Evolutionary conservation across 2,113 vertebrate genomes (phyloP), one percentile per base, ranked within the genome.

Genomic region (Osmerus eperlanus): DNA sequence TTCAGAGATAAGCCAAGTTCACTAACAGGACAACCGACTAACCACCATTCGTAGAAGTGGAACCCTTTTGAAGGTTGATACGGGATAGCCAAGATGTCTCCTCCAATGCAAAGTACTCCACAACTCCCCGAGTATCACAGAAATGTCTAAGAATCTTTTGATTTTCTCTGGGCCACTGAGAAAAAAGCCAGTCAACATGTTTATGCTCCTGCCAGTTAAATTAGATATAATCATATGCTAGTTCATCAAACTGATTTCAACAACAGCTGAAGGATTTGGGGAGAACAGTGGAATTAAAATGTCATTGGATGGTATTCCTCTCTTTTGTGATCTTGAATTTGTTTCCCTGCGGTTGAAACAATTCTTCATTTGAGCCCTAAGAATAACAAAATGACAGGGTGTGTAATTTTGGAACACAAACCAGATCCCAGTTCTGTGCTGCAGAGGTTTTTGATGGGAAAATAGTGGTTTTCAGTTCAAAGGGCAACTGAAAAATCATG

Each of bases 301-400:
- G 64, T 18, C 69, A 47, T 71, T 72, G 4, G 55, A 29, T 32
- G 32, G 41, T 60, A 51, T 32, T 41, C 41, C 25, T 18, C 56
- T 56, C 59, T 77, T 77, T 69, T 3, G 58, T 53, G 29, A 52
- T 47, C 32, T 79, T 61, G 28, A 67, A 78, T 73, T 47, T 74
- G 67, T 83, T 86, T 78, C 79, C 47, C 71, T 82, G 79, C 72
- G 84, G 79, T 85, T 85, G 83, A 81, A 85, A 83, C 85, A 88
- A 88, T 87, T 87, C 88, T 92, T 84, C 87, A 81, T 85, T 90
- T 88, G 86, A 84, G 83, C 69, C 3, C 83, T 78, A 84, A 85
- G 68, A 77, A 81, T 75, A 79, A 83, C 75, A 83, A 83, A 92
- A 89, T 92, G 89, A 92, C 86, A 87, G 87, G 89, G 88, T 89